phyloP scores from a whole-genome alignment of 1,140 invertebrate genomes.

The Zaprionus kolodkinae region DNA sequence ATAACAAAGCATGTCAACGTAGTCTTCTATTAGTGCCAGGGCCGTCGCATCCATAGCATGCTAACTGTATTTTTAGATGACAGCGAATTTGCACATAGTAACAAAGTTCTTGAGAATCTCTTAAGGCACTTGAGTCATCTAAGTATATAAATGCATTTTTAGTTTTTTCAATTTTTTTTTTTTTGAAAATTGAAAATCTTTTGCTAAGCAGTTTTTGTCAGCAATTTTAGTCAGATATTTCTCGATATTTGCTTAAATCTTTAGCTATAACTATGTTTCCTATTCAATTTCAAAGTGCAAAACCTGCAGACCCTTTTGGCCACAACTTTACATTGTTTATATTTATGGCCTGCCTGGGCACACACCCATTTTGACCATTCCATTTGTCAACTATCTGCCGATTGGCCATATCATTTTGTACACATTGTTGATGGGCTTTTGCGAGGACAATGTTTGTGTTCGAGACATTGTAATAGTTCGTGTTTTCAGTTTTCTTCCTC shows the following conservation, averaged over 20 bases:
- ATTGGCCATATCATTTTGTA: constrained; percentile 9
- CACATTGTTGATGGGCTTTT: constrained; percentile 14
- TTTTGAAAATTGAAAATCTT: neutral
- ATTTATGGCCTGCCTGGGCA: neutral
- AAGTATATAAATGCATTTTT: neutral
- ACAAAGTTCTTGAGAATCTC: constrained; percentile 1
- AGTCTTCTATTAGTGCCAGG: constrained; percentile 29
- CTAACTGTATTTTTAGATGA: constrained; percentile 11
- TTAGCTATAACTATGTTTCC: neutral
- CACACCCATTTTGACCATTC: constrained; percentile 15
- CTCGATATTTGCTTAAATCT: neutral
- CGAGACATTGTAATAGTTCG: constrained; percentile 50
- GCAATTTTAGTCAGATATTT: neutral
- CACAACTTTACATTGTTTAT: constrained; percentile 19
- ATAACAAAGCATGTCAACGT: constrained; percentile 18
- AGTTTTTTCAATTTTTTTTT: neutral
- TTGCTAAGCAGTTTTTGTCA: neutral
- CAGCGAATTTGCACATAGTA: neutral
- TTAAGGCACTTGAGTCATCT: neutral
- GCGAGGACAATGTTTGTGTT: constrained; percentile 34
- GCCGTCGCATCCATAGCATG: constrained; percentile 2
- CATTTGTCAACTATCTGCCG: constrained; percentile 17
- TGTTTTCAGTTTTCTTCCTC: constrained; percentile 36
- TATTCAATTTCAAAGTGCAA: neutral
- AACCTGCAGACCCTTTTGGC: neutral